Conservation (phyloP, 2,888 invertebrate species). For the Drosophila mercatorum region DNA sequence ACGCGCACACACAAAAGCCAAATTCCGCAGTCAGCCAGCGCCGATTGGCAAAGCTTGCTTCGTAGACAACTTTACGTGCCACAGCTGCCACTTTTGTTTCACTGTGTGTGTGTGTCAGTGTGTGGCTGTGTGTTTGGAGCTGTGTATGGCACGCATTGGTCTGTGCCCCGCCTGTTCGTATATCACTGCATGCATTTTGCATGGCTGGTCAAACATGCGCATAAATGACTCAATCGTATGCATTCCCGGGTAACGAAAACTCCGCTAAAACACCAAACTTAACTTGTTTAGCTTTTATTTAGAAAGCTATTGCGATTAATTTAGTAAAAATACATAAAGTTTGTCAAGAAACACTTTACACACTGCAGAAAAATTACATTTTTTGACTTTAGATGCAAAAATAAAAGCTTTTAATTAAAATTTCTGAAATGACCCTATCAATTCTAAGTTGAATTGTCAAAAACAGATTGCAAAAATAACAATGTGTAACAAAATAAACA, state of each 20-base stretch:
- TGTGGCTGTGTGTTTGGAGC: background rate
- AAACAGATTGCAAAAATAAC: too few relatives aligned
- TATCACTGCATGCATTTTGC: conserved; percentile 56
- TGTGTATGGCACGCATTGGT: conserved; percentile 50
- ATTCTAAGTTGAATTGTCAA: too few relatives aligned
- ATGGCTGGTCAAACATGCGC: conserved; percentile 52
- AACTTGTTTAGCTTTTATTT: background rate
- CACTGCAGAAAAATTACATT: too few relatives aligned
- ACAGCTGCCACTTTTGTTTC: conserved; percentile 48
- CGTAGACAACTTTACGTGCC: conserved; percentile 69
- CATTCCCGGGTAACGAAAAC: conserved; percentile 30
- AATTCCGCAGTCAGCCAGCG: conserved; percentile 34
- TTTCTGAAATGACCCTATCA: too few relatives aligned
- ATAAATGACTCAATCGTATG: conserved; percentile 65
- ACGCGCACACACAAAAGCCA: conserved; percentile 57
- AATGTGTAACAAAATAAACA: too few relatives aligned
- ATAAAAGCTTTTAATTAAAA: too few relatives aligned
- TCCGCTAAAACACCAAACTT: conserved; percentile 8
- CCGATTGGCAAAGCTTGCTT: conserved; percentile 50
- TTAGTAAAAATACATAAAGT: background rate
- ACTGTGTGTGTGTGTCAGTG: conserved; percentile 23
- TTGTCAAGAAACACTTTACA: too few relatives aligned
- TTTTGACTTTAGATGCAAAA: too few relatives aligned
- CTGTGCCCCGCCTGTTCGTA: conserved; percentile 27
- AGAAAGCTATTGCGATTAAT: background rate